These are phyloP conservation scores for Notocelia uddmanniana DNA, from an alignment of 2,888 invertebrate genomes.

Conservation along the genomic window DNA sequence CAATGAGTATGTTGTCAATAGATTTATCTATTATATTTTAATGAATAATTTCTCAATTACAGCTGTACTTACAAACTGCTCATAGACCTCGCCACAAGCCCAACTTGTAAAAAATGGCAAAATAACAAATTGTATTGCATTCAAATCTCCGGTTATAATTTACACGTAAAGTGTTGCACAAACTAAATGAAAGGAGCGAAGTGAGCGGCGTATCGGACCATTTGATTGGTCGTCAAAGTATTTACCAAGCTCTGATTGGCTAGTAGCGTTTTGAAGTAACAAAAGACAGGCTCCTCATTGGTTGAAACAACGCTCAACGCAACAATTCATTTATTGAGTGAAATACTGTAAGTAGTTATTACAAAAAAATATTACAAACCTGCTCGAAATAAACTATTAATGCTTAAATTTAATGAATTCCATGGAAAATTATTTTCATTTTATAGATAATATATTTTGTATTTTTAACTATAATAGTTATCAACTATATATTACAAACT, in stretches of 20 bases:
- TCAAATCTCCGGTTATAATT: constrained; percentile 62
- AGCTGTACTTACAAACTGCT: constrained; percentile 79
- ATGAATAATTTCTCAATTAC: constrained; percentile 84
- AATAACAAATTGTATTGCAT: constrained; percentile 70
- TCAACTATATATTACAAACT: constrained; percentile 84
- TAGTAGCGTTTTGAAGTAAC: background rate
- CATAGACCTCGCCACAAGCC: constrained; percentile 65
- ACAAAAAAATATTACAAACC: constrained; percentile 38
- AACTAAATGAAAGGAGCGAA: constrained; percentile 20
- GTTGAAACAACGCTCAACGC: background rate
- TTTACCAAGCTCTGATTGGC: constrained; percentile 15
- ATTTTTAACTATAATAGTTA: constrained; percentile 84
- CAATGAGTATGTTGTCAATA: constrained; percentile 78
- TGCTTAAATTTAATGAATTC: constrained; percentile 81
- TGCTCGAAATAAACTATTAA: constrained; percentile 63
- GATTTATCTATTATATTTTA: constrained; percentile 86
- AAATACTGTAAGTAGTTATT: constrained; percentile 23
- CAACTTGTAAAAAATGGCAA: constrained; percentile 74
- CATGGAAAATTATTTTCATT: constrained; percentile 86
- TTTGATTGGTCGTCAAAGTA: constrained; percentile 14
- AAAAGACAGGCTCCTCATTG: background rate
- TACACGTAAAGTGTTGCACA: constrained; percentile 34
- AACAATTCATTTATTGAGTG: constrained; percentile 20
- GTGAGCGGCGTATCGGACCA: background rate
- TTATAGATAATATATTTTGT: constrained; percentile 82